These are phyloP conservation scores for Capreolus pygargus DNA, from an alignment of 2,113 vertebrate genomes.

Conservation along the genomic window DNA sequence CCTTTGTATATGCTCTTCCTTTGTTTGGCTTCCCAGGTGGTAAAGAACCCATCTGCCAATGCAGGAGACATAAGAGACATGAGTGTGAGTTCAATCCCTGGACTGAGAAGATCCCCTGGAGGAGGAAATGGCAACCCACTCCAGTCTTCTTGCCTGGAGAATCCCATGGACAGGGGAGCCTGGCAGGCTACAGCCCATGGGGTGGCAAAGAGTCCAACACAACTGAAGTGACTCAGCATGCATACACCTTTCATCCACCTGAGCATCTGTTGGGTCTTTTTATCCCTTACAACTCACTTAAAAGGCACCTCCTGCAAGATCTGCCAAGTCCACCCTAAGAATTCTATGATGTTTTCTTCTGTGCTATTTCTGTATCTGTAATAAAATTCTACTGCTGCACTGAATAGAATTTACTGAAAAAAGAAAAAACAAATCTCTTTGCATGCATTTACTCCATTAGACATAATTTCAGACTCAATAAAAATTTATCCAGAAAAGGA, in stretches of 20 bases:
- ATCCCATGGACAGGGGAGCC: background rate
- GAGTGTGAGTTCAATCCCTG: background rate
- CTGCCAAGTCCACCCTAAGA: background rate
- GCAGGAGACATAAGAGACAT: background rate
- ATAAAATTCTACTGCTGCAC: background rate
- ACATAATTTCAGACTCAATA: background rate
- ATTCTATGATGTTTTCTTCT: background rate
- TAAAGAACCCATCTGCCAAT: background rate
- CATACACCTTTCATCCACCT: background rate
- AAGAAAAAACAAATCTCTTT: background rate
- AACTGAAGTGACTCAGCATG: background rate
- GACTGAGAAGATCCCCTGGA: background rate
- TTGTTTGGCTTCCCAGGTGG: background rate
- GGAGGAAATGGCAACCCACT: background rate
- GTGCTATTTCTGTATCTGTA: background rate
- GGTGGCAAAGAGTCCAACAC: background rate
- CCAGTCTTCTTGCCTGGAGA: background rate
- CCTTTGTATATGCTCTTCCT: background rate
- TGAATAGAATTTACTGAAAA: background rate
- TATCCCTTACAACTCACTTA: background rate
- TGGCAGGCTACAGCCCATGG: background rate
- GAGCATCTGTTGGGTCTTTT: background rate
- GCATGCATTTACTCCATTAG: conserved; percentile 8
- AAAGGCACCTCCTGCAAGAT: background rate
- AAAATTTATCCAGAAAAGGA: background rate